Conservation (phyloP, 2,888 invertebrate genomes). For the Holacanthella duospinosa region DNA sequence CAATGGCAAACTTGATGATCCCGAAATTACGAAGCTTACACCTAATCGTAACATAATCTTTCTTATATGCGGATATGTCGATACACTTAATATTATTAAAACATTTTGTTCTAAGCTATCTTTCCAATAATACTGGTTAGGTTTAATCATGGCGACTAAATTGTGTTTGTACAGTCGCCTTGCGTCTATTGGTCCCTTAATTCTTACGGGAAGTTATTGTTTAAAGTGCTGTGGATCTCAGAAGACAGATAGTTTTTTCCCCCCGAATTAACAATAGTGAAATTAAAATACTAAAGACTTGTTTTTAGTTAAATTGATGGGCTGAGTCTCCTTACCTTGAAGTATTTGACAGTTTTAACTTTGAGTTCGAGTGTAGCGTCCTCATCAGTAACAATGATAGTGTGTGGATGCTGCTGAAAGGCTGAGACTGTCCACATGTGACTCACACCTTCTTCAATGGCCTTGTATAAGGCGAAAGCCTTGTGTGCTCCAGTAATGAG, state of each 20-base stretch:
- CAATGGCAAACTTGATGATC: not conserved
- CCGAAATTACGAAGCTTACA: too few species aligned
- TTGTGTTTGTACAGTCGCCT: not conserved
- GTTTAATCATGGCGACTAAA: too few species aligned
- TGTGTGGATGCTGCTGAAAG: slow-evolving; percentile 87
- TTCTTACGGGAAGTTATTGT: not conserved
- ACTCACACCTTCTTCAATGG: slow-evolving; percentile 95
- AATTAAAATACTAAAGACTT: not conserved
- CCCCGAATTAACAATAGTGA: not conserved
- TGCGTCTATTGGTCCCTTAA: not conserved
- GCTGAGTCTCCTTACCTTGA: slow-evolving; percentile 58
- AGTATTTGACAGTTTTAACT: slow-evolving; percentile 98
- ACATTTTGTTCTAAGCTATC: too few species aligned
- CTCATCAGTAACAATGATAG: slow-evolving; percentile 93
- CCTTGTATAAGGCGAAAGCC: slow-evolving; percentile 90
- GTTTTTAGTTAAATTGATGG: not conserved
- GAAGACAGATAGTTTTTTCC: not conserved
- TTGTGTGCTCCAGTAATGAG: slow-evolving; percentile 94
- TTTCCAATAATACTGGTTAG: too few species aligned
- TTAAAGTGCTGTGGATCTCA: not conserved
- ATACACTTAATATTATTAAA: too few species aligned
- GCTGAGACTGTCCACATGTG: slow-evolving; percentile 99
- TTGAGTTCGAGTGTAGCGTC: slow-evolving; percentile 91
- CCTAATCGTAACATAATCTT: too few species aligned
- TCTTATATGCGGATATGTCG: too few species aligned